Evolutionary conservation across 2,113 vertebrate genomes (phyloP), one percentile per base, ranked within the genome.

Genomic region (Glaucidium brasilianum): DNA sequence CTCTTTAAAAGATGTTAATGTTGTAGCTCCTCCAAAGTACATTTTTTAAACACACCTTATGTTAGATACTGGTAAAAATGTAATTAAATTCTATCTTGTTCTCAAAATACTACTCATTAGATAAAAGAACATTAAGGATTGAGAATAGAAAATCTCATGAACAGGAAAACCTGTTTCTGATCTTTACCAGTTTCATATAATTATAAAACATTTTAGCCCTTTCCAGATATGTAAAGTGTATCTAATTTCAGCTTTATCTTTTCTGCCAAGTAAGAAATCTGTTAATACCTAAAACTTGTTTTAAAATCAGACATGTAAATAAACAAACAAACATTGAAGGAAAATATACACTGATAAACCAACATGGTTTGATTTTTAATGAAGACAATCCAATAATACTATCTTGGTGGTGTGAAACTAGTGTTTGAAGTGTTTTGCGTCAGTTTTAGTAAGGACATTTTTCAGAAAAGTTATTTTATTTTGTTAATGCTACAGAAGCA

Each of bases 1-100:
- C 4, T 75, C 26, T 59, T 59, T 58, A 39, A 78, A 81, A 85
- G 5, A 17, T 11, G 1, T 39, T 52, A n/a, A 53, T 23, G 7
- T 39, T 1, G 0, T 32, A 63, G 18, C 2, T 59, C n/a, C 32
- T 85, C 12, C 71, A 22, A 2, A 0, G 32, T 55, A 67, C 0
- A 11, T 35, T 30, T 72, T 78, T 3, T 39, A 10, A 95, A 62
- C 9, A 79, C 13, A 50, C 5, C 2, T 52, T 20, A 15, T 27
- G 6, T 34, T 72, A 83, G 17, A 79, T 21, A 4, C 22, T 72
- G 16, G 45, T 73, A 60, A 63, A 67, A 87, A 73, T 15, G 3
- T 45, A 67, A 59, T 34, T 68, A 67, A 59, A 82, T 71, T 76
- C 35, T 71, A 9, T 9, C 22, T 55, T 39, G 25, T 82, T 78